Percentiles rank a stretch among this genome's conserved stretches.
phyloP scores from a whole-genome alignment of 2,888 invertebrate genomes.

The Mycalesis mineus region DNA sequence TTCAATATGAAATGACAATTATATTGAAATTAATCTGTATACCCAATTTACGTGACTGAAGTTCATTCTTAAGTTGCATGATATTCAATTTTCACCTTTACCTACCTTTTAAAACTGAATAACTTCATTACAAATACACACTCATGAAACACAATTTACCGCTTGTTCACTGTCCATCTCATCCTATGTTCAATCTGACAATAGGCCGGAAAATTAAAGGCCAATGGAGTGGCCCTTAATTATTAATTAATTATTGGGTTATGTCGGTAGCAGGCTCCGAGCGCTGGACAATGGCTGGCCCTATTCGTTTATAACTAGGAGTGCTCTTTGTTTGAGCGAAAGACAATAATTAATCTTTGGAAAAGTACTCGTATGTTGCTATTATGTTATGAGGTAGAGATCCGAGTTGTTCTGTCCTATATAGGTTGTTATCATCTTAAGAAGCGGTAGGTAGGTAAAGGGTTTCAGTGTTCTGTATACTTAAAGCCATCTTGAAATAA shows the following conservation, averaged over 20 bases:
- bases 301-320: constrained; percentile 36
- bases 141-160: neutral
- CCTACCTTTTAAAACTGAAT: neutral
- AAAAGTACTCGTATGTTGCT: neutral
- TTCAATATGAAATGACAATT: too few relatives aligned
- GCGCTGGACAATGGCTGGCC: constrained; percentile 38
- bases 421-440: too few relatives aligned
- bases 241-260: constrained; percentile 53
- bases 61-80: too few relatives aligned
- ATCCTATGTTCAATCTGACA: neutral
- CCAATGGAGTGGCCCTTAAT: constrained; percentile 49
- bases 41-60: too few relatives aligned
- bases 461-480: too few relatives aligned
- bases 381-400: too few relatives aligned
- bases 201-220: constrained; percentile 27
- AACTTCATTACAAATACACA: neutral
- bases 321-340: constrained; percentile 27
- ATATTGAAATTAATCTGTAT: too few relatives aligned
- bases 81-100: neutral
- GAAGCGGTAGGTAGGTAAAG: too few relatives aligned
- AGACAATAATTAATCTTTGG: constrained; percentile 14
- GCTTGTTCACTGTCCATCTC: neutral
- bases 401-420: too few relatives aligned
- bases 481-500: too few relatives aligned
- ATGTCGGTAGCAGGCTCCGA: constrained; percentile 42